Conservation (phyloP, 30 jellyfish, hydroid and myxozoan species). For the Rhopilema esculentum region DNA sequence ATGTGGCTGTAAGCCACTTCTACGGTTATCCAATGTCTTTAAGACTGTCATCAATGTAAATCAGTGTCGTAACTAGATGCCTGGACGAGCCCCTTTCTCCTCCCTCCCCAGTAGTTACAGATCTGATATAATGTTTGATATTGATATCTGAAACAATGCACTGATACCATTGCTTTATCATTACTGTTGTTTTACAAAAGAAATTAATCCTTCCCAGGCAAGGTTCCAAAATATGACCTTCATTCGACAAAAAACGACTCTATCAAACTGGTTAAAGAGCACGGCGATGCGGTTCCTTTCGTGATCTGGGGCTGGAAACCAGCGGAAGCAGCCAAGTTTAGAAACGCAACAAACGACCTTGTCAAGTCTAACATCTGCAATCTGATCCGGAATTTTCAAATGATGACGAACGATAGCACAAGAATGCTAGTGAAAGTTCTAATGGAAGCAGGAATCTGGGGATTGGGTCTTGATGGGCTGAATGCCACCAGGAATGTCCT, state of each 20-base stretch:
- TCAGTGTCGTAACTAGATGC: no score
- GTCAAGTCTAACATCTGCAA: slow-evolving; percentile 13
- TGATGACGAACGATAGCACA: slow-evolving; percentile 37
- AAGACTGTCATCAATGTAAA: no score
- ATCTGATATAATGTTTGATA: no score
- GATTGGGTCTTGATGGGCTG: slow-evolving; percentile 36
- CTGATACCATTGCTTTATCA: not conserved
- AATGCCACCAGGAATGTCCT: slow-evolving; percentile 32
- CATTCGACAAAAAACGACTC: slow-evolving; percentile 5
- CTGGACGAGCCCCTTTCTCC: no score
- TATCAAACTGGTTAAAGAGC: slow-evolving; percentile 3
- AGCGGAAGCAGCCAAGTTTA: slow-evolving; percentile 35
- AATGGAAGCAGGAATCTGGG: slow-evolving; percentile 61
- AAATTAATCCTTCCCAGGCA: not conserved
- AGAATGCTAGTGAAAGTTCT: slow-evolving; percentile 27
- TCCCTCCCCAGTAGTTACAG: no score
- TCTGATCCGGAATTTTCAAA: slow-evolving; percentile 50
- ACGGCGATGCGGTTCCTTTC: slow-evolving; percentile 32
- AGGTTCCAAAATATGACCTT: slow-evolving; percentile 24
- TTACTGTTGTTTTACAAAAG: not conserved
- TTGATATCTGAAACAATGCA: not conserved
- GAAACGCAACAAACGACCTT: slow-evolving; percentile 23
- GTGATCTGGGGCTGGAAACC: slow-evolving; percentile 51
- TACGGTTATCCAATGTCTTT: no score
- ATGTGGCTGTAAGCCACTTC: no score